Percentiles rank a stretch among this genome's conserved stretches.
Conservation (phyloP, 2,888 invertebrate genomes). For the Lithophane socia region DNA sequence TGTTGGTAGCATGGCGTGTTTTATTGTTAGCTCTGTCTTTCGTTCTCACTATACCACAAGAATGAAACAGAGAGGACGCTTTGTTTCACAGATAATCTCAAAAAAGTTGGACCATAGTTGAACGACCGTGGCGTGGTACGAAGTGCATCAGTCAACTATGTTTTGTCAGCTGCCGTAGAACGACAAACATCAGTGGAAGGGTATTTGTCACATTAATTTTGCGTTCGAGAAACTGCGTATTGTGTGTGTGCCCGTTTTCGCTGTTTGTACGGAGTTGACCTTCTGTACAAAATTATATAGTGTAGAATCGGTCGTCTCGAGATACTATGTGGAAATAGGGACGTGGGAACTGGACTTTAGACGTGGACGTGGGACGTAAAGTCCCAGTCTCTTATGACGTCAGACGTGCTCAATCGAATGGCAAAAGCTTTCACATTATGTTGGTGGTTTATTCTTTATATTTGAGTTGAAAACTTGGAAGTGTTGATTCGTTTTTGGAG, state of each 20-base stretch:
- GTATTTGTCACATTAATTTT: too few relatives aligned
- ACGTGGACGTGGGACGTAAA: conserved; percentile 24
- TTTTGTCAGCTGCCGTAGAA: too few relatives aligned
- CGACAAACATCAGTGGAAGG: too few relatives aligned
- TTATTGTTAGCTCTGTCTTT: too few relatives aligned
- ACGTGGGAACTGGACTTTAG: conserved; percentile 45
- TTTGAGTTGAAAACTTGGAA: conserved; percentile 1
- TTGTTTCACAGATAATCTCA: too few relatives aligned
- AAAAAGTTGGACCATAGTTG: too few relatives aligned
- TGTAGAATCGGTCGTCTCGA: conserved; percentile 13
- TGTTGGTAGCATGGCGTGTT: too few relatives aligned
- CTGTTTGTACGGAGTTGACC: neutral
- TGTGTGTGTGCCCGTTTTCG: neutral
- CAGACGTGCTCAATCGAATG: conserved; percentile 44
- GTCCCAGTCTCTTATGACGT: conserved; percentile 29
- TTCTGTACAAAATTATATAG: conserved; percentile 2
- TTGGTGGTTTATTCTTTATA: conserved; percentile 28
- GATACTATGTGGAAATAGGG: conserved; percentile 50
- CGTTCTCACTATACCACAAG: too few relatives aligned
- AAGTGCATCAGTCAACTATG: too few relatives aligned
- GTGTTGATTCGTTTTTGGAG: conserved; percentile 13
- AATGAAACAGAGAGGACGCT: too few relatives aligned
- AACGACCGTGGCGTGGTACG: too few relatives aligned
- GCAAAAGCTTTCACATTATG: conserved; percentile 22
- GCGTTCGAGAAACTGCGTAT: neutral